Evolutionary conservation across 2,888 invertebrate genomes (phyloP).

Genomic region (Phrixothrix hirtus): DNA sequence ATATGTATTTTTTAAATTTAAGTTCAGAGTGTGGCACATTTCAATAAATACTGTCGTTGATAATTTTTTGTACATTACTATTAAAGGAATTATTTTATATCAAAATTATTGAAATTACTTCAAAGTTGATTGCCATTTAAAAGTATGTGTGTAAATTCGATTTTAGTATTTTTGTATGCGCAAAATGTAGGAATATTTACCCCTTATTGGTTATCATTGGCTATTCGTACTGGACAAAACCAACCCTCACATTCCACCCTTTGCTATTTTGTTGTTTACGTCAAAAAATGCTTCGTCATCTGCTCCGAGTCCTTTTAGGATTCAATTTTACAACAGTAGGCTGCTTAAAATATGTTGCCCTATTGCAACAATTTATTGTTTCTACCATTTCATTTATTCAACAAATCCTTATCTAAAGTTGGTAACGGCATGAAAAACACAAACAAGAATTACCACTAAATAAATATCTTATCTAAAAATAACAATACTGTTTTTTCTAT

Average conservation of each 20-base stretch:
- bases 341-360: conserved; percentile 11
- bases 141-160: too few species aligned
- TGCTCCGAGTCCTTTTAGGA: conserved; percentile 22
- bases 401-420: conserved; percentile 10
- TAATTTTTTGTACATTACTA: too few species aligned
- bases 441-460: conserved; percentile 38
- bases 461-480: conserved; percentile 52
- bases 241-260: conserved; percentile 48
- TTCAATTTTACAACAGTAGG: conserved; percentile 8
- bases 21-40: too few species aligned
- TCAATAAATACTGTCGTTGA: too few species aligned
- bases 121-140: too few species aligned
- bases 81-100: too few species aligned
- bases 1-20: too few species aligned
- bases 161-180: conserved; percentile 41
- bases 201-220: conserved; percentile 46
- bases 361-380: background rate
- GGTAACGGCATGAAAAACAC: conserved; percentile 5
- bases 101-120: too few species aligned
- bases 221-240: conserved; percentile 45
- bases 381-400: too few species aligned
- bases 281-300: conserved; percentile 41
- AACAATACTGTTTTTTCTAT: conserved; percentile 52
- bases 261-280: conserved; percentile 44
- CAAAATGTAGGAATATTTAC: conserved; percentile 40